Evolutionary conservation across 2,888 invertebrate genomes (phyloP).

Genomic region (Trachelus stipa): DNA sequence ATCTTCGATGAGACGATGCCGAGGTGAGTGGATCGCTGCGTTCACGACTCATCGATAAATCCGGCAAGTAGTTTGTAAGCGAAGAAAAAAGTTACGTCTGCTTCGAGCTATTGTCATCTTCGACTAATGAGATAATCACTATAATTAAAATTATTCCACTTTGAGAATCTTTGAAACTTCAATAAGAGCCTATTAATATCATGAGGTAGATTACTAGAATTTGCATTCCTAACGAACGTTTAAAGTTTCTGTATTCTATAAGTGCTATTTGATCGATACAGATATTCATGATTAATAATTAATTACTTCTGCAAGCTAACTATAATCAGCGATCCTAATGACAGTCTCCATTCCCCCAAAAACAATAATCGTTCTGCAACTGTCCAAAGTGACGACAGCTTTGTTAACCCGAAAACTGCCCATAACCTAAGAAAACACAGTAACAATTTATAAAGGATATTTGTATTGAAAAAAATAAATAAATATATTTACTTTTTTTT

Average conservation of each 20-base stretch:
- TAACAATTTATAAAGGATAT: background rate
- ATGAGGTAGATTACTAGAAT: background rate
- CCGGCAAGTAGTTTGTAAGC: constrained; percentile 20
- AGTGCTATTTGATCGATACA: background rate
- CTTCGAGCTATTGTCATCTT: background rate
- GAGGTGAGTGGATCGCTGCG: constrained; percentile 17
- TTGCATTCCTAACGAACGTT: background rate
- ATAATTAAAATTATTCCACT: background rate
- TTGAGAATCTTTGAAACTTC: background rate
- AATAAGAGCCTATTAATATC: background rate
- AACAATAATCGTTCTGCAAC: constrained; percentile 43
- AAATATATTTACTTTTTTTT: constrained; percentile 44
- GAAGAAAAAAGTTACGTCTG: background rate
- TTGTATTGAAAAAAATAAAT: background rate
- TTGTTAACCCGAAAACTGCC: constrained; percentile 50
- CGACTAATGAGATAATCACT: background rate
- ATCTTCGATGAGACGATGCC: constrained; percentile 38
- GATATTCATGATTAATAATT: background rate
- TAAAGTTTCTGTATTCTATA: background rate
- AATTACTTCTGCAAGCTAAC: constrained; percentile 22
- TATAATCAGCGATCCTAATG: constrained; percentile 48
- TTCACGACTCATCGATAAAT: constrained; percentile 50
- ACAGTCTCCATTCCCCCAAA: constrained; percentile 60
- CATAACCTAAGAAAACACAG: constrained; percentile 41
- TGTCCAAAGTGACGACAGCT: constrained; percentile 56